Evolutionary conservation across 2,888 invertebrate genomes (phyloP), one percentile per base, ranked within the genome.

Genomic region (Eilema sororculum): DNA sequence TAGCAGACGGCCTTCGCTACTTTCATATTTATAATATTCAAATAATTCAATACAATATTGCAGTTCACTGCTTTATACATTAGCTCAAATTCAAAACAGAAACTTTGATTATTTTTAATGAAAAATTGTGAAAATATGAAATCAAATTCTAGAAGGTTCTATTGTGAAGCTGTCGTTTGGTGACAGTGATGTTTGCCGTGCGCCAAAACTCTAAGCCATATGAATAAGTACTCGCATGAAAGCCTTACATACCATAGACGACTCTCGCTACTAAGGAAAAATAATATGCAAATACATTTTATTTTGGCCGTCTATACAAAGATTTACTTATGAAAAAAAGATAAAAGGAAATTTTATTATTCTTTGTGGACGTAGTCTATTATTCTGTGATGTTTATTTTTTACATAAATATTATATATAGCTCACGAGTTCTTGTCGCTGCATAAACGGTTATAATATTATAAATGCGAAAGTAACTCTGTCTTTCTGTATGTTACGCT

Each of bases 281-380:
- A 66, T 59, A 66, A 66, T 66, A 66, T 59, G 41, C 59, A 59
- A 66, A 66, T 41, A 66, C 28, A 28, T 65, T 65, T 58, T 33
- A 65, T 58, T 65, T 59, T 41, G 20, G 24, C 56, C 25, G 33
- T 66, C 41, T 57, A 66, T 59, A 25, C 41, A n/a, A 22, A 41
- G 66, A 59, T 59, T 59, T 66, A 66, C 46, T 66, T 28, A 41
- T 28, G 41, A 59, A 28, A 16, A n/a, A 25, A 24, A 66, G 65
- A 37, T 58, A 37, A 58, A 66, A 41, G n/a, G 22, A 58, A 41
- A 66, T 59, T 59, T 37, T 59, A 46, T 59, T 25, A 46, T 59
- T 41, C 41, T 59, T 41, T 62, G 24, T 24, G 37, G 37, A 37
- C 37, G 37, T n/a, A 62, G n/a, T 30, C n/a, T n/a, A 37, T 62